Conservation (phyloP, 2,797 vertebrate genomes). For the Rhadinocentrus ornatus region DNA sequence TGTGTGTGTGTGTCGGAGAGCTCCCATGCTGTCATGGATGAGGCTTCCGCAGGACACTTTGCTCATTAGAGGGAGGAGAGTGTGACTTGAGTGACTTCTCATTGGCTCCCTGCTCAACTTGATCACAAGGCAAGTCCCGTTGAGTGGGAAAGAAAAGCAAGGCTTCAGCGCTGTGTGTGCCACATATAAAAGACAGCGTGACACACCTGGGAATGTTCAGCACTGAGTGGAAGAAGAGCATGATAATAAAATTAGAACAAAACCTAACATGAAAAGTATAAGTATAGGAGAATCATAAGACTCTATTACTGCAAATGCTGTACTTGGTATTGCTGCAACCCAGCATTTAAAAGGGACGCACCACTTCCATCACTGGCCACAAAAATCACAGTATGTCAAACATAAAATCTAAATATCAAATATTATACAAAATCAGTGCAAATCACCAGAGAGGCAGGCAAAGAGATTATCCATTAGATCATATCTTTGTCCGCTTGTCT, state of each 20-base stretch:
- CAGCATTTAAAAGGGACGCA: conserved; percentile 4
- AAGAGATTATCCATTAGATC: conserved; percentile 63
- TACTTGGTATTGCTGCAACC: neutral
- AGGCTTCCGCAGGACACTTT: conserved; percentile 77
- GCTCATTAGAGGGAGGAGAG: conserved; percentile 81
- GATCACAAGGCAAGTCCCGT: conserved; percentile 68
- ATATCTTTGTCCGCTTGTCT: conserved; percentile 52
- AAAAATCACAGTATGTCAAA: conserved; percentile 66
- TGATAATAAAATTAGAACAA: conserved; percentile 21
- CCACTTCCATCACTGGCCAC: conserved; percentile 26
- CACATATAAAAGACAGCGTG: conserved; percentile 39
- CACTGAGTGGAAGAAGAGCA: conserved; percentile 7
- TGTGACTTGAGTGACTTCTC: conserved; percentile 74
- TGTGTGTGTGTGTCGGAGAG: conserved; percentile 34
- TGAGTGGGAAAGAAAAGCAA: conserved; percentile 50
- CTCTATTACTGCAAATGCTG: neutral
- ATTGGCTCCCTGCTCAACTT: conserved; percentile 68
- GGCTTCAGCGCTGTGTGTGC: conserved; percentile 40
- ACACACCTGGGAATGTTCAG: conserved; percentile 28
- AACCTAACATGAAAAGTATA: neutral
- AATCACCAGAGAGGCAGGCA: conserved; percentile 48
- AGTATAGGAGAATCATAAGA: neutral
- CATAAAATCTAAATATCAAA: conserved; percentile 76
- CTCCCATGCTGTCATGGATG: conserved; percentile 72
- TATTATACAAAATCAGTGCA: conserved; percentile 55